Base-by-base conservation (phyloP, 2,113 vertebrate species). In the Anhinga anhinga region DNA sequence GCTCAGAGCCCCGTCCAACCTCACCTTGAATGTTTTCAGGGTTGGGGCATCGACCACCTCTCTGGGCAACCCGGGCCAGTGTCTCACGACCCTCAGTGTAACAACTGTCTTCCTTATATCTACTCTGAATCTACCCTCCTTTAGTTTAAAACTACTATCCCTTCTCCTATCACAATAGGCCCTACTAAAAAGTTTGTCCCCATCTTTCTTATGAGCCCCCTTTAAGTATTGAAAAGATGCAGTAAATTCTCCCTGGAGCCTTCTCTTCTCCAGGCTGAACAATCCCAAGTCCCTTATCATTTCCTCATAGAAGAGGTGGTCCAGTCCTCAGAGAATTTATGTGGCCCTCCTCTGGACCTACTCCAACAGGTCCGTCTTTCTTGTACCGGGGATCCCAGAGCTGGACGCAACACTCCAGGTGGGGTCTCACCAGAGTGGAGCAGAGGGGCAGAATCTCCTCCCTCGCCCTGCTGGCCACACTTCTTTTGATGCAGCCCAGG, bases 1-100 rank as follows among this genome's bases (percentile, higher is more conserved):
- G n/a, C 32, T 38, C 55, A 32, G 26, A 71, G 18, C 6, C 17
- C 55, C 0, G 0, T 38, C 50, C 66, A 70, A 0, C 22, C 70
- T 76, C 18, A 11, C 42, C 19, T 70, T 50, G 70, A 52, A 4
- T 23, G 19, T 20, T 21, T 1, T 42, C 56, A 76, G 18, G 20
- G 27, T 40, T 30, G n/a, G 7, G 69, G 36, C 49, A 53, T 22
- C 36, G 14, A 17, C 34, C 12, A 14, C 17, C 72, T 5, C 70
- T 56, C 18, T 34, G 42, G 47, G 18, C 6, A 38, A 7, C 6
- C 36, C 42, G 21, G 55, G 5, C 14, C 26, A 34, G 17, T 8
- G 78, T 27, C 50, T 76, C 3, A 9, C 11, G 25, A 53, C 17
- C 20, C 6, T 16, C 40, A 69, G 1, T 7, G 34, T n/a, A 59